phyloP scores from a whole-genome alignment of 2,888 invertebrate genomes.

The Erannis defoliaria region DNA sequence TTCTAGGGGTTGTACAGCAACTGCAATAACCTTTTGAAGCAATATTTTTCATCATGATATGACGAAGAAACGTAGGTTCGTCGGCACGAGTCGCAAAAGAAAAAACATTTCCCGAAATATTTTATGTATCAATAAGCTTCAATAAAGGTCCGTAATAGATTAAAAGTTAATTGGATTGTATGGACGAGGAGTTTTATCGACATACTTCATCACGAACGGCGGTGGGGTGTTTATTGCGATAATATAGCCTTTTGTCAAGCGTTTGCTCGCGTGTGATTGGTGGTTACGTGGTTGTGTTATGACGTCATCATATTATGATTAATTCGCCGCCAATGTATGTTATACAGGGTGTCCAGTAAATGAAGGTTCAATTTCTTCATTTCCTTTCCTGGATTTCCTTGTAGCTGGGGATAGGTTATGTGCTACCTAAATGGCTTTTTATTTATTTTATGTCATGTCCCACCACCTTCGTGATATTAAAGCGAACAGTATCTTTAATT shows the following conservation, averaged over 20 bases:
- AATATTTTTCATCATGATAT: too few species aligned
- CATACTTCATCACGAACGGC: constrained; percentile 36
- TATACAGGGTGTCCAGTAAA: neutral
- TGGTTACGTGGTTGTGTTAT: constrained; percentile 10
- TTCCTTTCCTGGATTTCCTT: too few species aligned
- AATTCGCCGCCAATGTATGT: constrained; percentile 8
- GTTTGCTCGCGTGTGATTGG: constrained; percentile 28
- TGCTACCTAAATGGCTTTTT: too few species aligned
- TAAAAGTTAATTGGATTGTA: constrained; percentile 48
- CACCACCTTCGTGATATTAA: too few species aligned
- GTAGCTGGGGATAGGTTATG: too few species aligned
- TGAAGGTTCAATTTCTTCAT: too few species aligned
- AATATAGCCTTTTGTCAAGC: constrained; percentile 28
- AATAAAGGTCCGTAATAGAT: constrained; percentile 44
- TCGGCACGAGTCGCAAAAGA: too few species aligned
- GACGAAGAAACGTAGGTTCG: too few species aligned
- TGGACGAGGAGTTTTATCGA: constrained; percentile 39
- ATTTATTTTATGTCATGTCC: too few species aligned
- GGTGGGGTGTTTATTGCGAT: constrained; percentile 24
- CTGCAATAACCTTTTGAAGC: too few species aligned
- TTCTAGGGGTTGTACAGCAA: too few species aligned
- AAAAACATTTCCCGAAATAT: constrained; percentile 10
- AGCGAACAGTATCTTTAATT: too few species aligned
- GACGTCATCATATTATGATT: constrained; percentile 28
- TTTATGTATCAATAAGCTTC: constrained; percentile 38